Percentiles rank a stretch among this genome's conserved stretches.
phyloP scores from a whole-genome alignment of 2,113 vertebrate genomes.

The Ophiodon elongatus region DNA sequence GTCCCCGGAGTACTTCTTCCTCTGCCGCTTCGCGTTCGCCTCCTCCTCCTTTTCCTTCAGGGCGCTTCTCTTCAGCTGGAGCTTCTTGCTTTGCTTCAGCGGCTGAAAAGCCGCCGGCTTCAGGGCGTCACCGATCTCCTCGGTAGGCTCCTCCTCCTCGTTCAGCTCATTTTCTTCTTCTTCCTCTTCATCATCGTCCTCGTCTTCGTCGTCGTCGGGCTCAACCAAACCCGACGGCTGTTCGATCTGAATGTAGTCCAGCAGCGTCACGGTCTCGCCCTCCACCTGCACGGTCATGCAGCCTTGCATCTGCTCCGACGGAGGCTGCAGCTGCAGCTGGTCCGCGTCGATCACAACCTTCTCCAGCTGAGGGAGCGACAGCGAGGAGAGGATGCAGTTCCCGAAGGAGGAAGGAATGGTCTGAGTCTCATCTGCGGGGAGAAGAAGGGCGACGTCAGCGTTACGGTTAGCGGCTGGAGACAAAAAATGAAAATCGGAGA shows the following conservation, averaged over 20 bases:
- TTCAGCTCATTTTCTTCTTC: slow-evolving; percentile 17
- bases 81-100: slow-evolving; percentile 77
- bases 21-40: slow-evolving; percentile 52
- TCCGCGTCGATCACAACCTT: slow-evolving; percentile 73
- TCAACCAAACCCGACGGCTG: slow-evolving; percentile 44
- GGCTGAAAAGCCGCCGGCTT: slow-evolving; percentile 77
- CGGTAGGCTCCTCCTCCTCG: not conserved
- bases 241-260: slow-evolving; percentile 79
- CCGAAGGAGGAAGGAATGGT: slow-evolving; percentile 75
- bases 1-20: slow-evolving; percentile 67
- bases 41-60: slow-evolving; percentile 35
- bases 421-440: slow-evolving; percentile 70
- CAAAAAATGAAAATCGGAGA: not conserved
- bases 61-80: slow-evolving; percentile 69
- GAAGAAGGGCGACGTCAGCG: not conserved
- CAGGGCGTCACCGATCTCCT: slow-evolving; percentile 35
- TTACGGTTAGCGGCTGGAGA: not conserved
- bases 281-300: slow-evolving; percentile 78
- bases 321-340: slow-evolving; percentile 58
- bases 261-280: slow-evolving; percentile 74
- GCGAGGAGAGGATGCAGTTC: slow-evolving; percentile 81
- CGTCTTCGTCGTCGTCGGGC: not conserved
- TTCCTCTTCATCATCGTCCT: slow-evolving; percentile 17
- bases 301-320: slow-evolving; percentile 58
- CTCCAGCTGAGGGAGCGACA: slow-evolving; percentile 79